Evolutionary conservation across 2,797 vertebrate species (phyloP), one percentile per base, ranked within the genome.

Genomic region (Vireo griseus): DNA sequence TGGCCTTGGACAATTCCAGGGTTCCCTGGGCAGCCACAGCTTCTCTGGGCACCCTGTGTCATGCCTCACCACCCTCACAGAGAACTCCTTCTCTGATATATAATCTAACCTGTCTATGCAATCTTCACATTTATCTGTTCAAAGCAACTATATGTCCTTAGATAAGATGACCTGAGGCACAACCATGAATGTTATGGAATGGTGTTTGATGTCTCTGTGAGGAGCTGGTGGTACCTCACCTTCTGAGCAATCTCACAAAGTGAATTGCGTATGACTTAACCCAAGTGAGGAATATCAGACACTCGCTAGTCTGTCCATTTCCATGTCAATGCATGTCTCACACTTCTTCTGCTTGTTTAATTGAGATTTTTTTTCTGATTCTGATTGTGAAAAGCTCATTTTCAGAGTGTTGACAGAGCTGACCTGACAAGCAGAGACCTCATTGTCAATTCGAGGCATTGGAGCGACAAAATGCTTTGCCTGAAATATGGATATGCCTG

Each of bases 391-490:
- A 88, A 85, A 72, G 11, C n/a, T 63, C 44, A 58, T 80, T 93
- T 77, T 65, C 45, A 31, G 59, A 45, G 15, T 47, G 55, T 61
- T 90, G 73, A 58, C 45, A 92, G 62, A 50, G 9, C 12, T 19
- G 57, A 80, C 47, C 42, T 74, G 79, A 86, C 29, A 90, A 80
- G 52, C 16, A 86, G 86, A 76, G 35, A 50, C 24, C 39, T 88
- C 65, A 28, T 16, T 61, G 57, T 68, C 62, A 66, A 58, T 75
- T 19, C 1, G 3, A 80, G 22, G 26, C 57, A 54, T 39, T 0
- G 5, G 33, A 65, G 47, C 0, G 0, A 39, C 3, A 1, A 72
- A 58, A 51, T 35, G 48, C 50, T 29, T 29, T 50, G 48, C 22
- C 51, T 91, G 72, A 59, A 63, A 65, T 35, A 63, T 4, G 25